A percentile compares a stretch with the other conserved stretches of the same genome.
Conservation (phyloP, 2,797 vertebrate genomes). For the Melanotaenia boesemani region DNA sequence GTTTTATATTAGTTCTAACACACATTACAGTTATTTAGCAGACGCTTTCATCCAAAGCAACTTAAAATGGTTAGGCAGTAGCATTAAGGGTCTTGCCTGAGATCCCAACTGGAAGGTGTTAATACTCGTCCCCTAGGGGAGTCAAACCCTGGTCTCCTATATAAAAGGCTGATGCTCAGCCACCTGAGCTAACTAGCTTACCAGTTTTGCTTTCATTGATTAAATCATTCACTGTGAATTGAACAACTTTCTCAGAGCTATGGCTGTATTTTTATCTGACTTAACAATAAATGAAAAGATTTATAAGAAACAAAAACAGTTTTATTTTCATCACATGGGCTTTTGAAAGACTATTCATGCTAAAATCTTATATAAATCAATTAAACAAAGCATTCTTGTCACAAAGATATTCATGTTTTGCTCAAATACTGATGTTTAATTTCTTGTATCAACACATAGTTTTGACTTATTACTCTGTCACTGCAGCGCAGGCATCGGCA, state of each 20-base stretch:
- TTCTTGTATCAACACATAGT: neutral
- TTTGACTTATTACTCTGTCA: constrained; percentile 20
- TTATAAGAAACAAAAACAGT: too few species aligned
- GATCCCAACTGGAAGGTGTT: too few species aligned
- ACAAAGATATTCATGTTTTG: neutral
- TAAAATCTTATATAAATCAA: neutral
- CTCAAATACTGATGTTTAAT: neutral
- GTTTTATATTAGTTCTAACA: neutral
- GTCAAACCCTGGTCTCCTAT: too few species aligned
- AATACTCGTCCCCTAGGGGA: too few species aligned
- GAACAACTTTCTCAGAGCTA: neutral
- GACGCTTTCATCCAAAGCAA: too few species aligned
- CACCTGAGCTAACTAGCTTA: too few species aligned
- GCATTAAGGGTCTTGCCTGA: too few species aligned
- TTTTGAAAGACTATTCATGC: too few species aligned
- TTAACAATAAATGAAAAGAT: neutral
- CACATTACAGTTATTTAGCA: too few species aligned
- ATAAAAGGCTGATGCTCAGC: too few species aligned
- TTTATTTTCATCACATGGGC: too few species aligned
- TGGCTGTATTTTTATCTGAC: neutral
- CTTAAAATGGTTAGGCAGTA: too few species aligned
- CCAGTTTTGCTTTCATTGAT: neutral
- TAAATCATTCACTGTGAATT: neutral
- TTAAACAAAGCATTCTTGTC: neutral
- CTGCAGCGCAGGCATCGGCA: constrained; percentile 87